Conservation (phyloP, 2,113 vertebrate genomes). For the Bubo bubo region DNA sequence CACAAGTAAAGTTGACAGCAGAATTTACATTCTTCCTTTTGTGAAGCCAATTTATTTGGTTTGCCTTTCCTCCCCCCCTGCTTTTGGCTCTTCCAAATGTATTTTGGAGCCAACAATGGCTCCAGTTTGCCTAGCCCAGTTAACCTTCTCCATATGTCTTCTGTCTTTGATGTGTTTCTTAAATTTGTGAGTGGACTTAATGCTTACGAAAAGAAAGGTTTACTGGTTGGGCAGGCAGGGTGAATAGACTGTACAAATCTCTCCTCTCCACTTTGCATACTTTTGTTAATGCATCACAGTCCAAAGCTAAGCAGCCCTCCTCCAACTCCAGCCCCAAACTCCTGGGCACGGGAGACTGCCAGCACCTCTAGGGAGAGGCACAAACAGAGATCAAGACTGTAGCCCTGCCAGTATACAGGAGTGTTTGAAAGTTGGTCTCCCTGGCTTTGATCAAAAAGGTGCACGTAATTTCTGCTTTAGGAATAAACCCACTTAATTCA, state of each 20-base stretch:
- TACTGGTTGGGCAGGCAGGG: neutral
- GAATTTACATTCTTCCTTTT: constrained; percentile 35
- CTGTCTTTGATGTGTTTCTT: constrained; percentile 35
- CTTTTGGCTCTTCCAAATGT: constrained; percentile 14
- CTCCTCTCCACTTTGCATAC: neutral
- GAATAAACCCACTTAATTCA: neutral
- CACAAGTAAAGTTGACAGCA: neutral
- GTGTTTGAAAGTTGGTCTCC: neutral
- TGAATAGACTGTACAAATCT: neutral
- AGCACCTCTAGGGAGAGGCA: neutral
- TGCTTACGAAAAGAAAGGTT: constrained; percentile 17
- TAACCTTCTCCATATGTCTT: constrained; percentile 63
- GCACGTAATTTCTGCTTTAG: neutral
- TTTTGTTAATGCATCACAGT: neutral
- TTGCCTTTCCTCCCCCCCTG: neutral
- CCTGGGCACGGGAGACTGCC: neutral
- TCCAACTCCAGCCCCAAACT: neutral
- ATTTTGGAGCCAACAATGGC: constrained; percentile 42
- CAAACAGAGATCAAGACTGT: neutral
- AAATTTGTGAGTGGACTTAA: neutral
- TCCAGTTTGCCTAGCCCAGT: constrained; percentile 46
- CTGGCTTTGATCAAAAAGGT: neutral
- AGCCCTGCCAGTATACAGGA: neutral
- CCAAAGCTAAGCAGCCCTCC: neutral
- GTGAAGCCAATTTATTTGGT: neutral